Percentiles rank a stretch among this genome's conserved stretches.
These are phyloP conservation scores for Steromphala cineraria DNA, from an alignment of 2,888 invertebrate genomes.

Conservation along the genomic window DNA sequence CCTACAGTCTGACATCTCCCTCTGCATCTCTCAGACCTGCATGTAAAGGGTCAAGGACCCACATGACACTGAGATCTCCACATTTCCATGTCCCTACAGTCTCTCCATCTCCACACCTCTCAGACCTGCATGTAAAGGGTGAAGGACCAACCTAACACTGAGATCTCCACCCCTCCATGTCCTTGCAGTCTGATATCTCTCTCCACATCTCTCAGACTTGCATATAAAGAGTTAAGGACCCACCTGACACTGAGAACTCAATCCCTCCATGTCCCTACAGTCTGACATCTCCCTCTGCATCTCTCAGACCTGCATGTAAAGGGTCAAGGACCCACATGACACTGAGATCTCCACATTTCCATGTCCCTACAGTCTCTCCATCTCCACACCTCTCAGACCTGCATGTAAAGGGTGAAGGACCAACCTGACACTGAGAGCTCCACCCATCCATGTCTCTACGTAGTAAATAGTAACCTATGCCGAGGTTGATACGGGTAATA, in stretches of 20 bases:
- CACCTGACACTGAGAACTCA: conserved; percentile 86
- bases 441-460: conserved; percentile 84
- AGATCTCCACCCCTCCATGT: conserved; percentile 83
- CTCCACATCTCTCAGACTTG: too few relatives aligned
- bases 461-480: too few relatives aligned
- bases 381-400: conserved; percentile 82
- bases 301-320: conserved; percentile 75
- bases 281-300: conserved; percentile 89
- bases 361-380: conserved; percentile 87
- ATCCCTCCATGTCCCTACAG: conserved; percentile 84
- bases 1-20: conserved; percentile 86
- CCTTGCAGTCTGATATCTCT: too few relatives aligned
- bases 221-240: neutral
- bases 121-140: conserved; percentile 76
- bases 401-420: neutral
- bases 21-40: conserved; percentile 77
- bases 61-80: conserved; percentile 88
- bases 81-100: conserved; percentile 84
- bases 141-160: conserved; percentile 80
- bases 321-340: conserved; percentile 79
- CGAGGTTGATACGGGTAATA: too few relatives aligned
- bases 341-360: conserved; percentile 85
- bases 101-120: conserved; percentile 86
- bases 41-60: neutral
- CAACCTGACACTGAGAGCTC: conserved; percentile 85